phyloP scores from a whole-genome alignment of 2,797 vertebrate species.

The Lagocephalus sceleratus region DNA sequence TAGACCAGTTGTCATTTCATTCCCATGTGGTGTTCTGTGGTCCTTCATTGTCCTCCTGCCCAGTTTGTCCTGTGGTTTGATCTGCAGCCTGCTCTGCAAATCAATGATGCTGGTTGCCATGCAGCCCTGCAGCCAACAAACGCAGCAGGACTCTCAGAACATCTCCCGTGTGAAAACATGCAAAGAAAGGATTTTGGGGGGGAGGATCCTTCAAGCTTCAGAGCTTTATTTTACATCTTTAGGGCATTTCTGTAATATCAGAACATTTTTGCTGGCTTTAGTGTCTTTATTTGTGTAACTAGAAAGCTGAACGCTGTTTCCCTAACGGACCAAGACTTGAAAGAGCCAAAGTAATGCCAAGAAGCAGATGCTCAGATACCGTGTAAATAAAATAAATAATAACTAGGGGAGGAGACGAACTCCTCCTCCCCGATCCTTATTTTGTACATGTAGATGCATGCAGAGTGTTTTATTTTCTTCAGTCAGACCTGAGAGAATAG shows the following conservation, averaged over 20 bases:
- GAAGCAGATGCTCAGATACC: constrained; percentile 27
- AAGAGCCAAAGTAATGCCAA: constrained; percentile 10
- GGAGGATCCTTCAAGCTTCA: constrained; percentile 18
- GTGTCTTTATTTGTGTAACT: constrained; percentile 32
- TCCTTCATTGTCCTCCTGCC: constrained; percentile 37
- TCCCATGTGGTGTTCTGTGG: constrained; percentile 38
- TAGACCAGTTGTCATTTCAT: constrained; percentile 54
- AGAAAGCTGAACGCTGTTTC: constrained; percentile 22
- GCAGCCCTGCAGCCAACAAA: constrained; percentile 43
- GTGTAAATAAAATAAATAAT: constrained; percentile 39
- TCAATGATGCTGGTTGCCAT: constrained; percentile 53
- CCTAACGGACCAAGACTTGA: constrained; percentile 17
- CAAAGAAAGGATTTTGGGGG: constrained; percentile 9
- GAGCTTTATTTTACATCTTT: constrained; percentile 9
- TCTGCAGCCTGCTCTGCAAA: constrained; percentile 51
- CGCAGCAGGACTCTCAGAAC: constrained; percentile 41
- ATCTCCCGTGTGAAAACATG: constrained; percentile 42
- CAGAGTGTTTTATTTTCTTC: constrained; percentile 38
- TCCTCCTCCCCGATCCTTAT: constrained; percentile 9
- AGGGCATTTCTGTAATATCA: constrained; percentile 22
- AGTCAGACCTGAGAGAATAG: constrained; percentile 33
- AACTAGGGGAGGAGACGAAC: constrained; percentile 1
- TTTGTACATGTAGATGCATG: constrained; percentile 26
- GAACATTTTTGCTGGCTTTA: constrained; percentile 21
- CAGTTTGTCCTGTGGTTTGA: constrained; percentile 59